phyloP scores from a whole-genome alignment of 2,888 invertebrate genomes.

The Synergus gifuensis region DNA sequence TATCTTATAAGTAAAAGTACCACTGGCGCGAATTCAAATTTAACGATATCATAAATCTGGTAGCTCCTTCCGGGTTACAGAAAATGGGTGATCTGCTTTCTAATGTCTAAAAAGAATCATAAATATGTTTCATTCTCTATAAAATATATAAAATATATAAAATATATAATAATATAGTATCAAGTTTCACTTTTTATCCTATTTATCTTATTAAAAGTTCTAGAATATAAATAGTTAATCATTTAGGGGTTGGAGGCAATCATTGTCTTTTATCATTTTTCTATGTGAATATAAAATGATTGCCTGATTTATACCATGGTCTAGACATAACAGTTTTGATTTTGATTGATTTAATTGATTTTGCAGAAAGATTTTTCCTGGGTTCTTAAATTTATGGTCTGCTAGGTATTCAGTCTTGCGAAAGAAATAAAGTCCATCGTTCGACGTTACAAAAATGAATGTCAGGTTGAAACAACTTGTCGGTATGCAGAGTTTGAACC shows the following conservation, averaged over 20 bases:
- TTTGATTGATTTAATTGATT: no score
- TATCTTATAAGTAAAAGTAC: neutral
- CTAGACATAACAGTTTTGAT: no score
- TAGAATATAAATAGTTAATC: no score
- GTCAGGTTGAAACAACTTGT: constrained; percentile 22
- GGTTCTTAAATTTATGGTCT: neutral
- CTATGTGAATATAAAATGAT: no score
- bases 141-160: no score
- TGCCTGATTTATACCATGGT: no score
- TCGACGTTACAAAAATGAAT: neutral
- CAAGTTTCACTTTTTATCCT: no score
- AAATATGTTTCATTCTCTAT: no score
- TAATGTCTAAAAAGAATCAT: neutral
- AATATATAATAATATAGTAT: no score
- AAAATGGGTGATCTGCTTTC: neutral
- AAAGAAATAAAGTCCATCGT: neutral
- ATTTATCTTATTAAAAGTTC: no score
- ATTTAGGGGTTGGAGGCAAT: neutral
- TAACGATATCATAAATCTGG: neutral
- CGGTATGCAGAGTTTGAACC: neutral
- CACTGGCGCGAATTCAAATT: neutral
- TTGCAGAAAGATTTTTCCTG: neutral
- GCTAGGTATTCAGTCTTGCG: neutral
- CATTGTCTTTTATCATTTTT: neutral
- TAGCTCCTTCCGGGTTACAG: neutral